Conservation (phyloP, 2,888 invertebrate genomes). For the Eurois occulta region DNA sequence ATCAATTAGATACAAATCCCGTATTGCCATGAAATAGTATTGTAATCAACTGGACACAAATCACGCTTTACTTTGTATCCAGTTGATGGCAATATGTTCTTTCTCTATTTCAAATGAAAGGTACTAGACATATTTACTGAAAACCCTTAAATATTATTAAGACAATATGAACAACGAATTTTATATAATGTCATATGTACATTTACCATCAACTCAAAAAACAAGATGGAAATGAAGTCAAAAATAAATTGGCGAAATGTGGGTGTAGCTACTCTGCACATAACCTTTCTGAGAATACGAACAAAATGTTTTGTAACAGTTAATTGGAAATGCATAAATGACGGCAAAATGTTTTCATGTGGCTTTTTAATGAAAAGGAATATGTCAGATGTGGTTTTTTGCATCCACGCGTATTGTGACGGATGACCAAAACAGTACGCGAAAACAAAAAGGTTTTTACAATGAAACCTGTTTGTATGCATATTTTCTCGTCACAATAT, state of each 20-base stretch:
- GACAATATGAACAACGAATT: no score
- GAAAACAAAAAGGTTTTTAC: conserved; percentile 14
- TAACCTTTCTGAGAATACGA: not conserved
- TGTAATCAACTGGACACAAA: no score
- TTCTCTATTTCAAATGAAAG: no score
- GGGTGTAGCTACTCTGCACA: not conserved
- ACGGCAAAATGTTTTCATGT: not conserved
- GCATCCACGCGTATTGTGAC: conserved; percentile 8
- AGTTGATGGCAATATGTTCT: no score
- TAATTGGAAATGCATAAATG: not conserved
- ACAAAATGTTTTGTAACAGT: not conserved
- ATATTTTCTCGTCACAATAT: conserved; percentile 43
- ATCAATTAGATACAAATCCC: no score
- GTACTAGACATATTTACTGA: no score
- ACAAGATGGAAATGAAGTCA: not conserved
- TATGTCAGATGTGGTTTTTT: conserved; percentile 13
- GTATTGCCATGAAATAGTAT: no score
- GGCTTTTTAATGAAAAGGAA: conserved; percentile 6
- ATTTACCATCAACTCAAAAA: not conserved
- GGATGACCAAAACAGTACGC: conserved; percentile 7
- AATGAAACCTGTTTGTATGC: conserved; percentile 35
- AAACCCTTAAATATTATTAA: no score
- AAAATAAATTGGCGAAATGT: not conserved
- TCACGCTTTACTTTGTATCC: no score
- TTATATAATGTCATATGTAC: no score